Conservation (phyloP, 2,113 vertebrate genomes). For the Notothenia rossii region DNA sequence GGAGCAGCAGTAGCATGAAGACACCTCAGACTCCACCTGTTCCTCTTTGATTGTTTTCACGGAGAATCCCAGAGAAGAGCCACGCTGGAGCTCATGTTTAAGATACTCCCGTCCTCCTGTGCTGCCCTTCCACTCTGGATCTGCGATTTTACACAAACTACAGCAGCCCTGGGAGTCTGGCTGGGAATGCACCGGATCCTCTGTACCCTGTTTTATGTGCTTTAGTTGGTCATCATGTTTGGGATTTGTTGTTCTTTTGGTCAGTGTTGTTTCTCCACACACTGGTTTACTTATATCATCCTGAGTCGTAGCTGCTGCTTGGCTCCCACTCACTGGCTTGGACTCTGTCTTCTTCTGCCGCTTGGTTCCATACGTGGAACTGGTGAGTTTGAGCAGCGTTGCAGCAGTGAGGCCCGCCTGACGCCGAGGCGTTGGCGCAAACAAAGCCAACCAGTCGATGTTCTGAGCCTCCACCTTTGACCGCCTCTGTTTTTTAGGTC, state of each 20-base stretch:
- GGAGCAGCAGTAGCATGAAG: conserved; percentile 86
- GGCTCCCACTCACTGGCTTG: conserved; percentile 72
- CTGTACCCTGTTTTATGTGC: conserved; percentile 67
- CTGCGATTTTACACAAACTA: conserved; percentile 87
- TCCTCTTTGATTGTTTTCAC: conserved; percentile 85
- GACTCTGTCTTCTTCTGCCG: conserved; percentile 79
- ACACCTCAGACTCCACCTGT: conserved; percentile 81
- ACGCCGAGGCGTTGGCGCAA: conserved; percentile 91
- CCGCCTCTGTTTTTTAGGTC: conserved; percentile 71
- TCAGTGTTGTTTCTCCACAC: conserved; percentile 68
- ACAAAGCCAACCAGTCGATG: conserved; percentile 77
- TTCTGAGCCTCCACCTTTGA: conserved; percentile 60
- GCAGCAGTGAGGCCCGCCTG: conserved; percentile 96
- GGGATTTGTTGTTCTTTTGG: conserved; percentile 59
- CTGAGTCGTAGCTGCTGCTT: conserved; percentile 73
- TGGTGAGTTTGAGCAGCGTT: conserved; percentile 93
- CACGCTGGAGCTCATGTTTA: conserved; percentile 68
- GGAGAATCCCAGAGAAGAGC: conserved; percentile 78
- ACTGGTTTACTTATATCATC: conserved; percentile 76
- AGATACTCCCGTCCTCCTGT: conserved; percentile 69
- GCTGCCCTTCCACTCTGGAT: conserved; percentile 70
- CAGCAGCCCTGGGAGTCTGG: conserved; percentile 81
- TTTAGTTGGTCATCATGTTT: conserved; percentile 75
- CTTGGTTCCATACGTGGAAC: conserved; percentile 82
- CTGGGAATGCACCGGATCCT: conserved; percentile 58